phyloP scores from a whole-genome alignment of 2,888 invertebrate genomes.

The Apamea monoglypha region DNA sequence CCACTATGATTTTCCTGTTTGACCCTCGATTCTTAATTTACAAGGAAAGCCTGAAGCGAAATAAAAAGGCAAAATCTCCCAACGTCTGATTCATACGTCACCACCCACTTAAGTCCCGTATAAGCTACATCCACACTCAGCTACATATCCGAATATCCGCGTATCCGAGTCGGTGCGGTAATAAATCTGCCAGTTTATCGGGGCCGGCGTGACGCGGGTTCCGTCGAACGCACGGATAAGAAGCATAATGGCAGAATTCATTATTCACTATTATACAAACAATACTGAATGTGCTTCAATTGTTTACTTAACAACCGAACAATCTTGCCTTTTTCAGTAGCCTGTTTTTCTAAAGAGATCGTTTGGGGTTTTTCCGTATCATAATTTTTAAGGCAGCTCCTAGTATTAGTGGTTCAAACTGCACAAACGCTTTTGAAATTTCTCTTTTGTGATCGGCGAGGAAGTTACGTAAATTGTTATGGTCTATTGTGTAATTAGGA shows the following conservation, averaged over 20 bases:
- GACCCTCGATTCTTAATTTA: not conserved
- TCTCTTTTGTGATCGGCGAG: conserved; percentile 3
- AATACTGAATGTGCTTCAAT: conserved; percentile 42
- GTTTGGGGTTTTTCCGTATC: conserved; percentile 9
- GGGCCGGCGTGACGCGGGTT: conserved; percentile 58
- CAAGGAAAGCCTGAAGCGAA: not conserved
- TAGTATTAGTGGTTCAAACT: conserved; percentile 6
- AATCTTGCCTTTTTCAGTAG: not conserved
- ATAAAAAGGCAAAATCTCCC: not conserved
- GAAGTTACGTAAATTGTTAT: conserved; percentile 5
- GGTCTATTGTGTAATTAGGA: conserved; percentile 16
- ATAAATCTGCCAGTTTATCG: conserved; percentile 71
- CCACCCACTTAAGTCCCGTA: conserved; percentile 34
- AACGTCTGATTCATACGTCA: conserved; percentile 3
- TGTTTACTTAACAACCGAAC: conserved; percentile 34
- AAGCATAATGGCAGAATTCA: conserved; percentile 62
- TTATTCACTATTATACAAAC: conserved; percentile 62
- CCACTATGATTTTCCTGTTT: not conserved
- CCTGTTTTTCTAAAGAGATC: conserved; percentile 9
- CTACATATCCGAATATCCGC: conserved; percentile 51
- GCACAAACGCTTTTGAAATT: conserved; percentile 12
- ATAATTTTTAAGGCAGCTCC: conserved; percentile 19
- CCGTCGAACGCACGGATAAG: conserved; percentile 56
- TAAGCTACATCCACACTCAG: conserved; percentile 39
- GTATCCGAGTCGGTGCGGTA: conserved; percentile 40